Evolutionary conservation across 2,888 invertebrate genomes (phyloP), one percentile per base, ranked within the genome.

Genomic region (Synanthedon andrenaeformis): DNA sequence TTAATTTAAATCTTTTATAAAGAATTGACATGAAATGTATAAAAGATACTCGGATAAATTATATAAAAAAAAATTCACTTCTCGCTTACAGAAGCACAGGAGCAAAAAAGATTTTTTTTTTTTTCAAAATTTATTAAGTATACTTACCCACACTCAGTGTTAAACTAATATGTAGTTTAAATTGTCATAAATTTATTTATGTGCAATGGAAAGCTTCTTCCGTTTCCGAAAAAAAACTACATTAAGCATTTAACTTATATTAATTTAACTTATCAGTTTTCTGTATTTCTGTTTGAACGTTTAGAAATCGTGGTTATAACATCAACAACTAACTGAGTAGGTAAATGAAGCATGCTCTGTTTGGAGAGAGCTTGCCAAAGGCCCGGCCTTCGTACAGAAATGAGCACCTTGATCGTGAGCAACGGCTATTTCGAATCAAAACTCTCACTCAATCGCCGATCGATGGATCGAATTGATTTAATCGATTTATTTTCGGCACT

Each of bases 361-460:
- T 58, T 58, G 52, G 42, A 53, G 52, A 50, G 28, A 52, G 52
- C 52, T 49, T 54, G 58, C 58, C 45, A 45, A 45, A 45, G 28
- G 51, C 52, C 42, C 50, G 57, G 56, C 56, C 58, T 58, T 55
- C 58, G 52, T 13, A 3, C 50, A 11, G 41, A 49, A 48, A 52
- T 41, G 42, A 52, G 51, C 56, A 54, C 55, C 55, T 55, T 54
- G 55, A 53, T 55, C 53, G 52, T 54, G 57, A 59, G 57, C 54
- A 35, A 55, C 54, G 53, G 58, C 59, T 58, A 60, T 60, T 60
- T 54, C 54, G 51, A 53, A 56, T 54, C 53, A 42, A 42, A 19
- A 45, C 53, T 49, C 56, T 56, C 58, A 42, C 57, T 54, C 58
- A 53, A 56, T 55, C 54, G 51, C 53, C 54, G 53, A 53, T 55